Conservation (phyloP, 2,888 invertebrate species). For the Drosophila kambysellisi region DNA sequence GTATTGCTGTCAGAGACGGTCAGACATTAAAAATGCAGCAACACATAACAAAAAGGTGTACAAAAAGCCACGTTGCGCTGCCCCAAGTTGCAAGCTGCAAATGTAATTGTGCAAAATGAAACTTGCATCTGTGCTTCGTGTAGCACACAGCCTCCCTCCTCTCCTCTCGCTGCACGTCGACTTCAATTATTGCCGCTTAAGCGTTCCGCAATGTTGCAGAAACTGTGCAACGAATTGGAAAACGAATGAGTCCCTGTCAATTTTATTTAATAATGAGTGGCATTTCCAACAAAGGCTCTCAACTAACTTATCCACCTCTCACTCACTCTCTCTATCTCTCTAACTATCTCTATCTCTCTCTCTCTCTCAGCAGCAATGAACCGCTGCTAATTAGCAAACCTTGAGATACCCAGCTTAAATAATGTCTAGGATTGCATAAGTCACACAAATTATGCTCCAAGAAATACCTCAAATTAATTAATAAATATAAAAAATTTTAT, state of each 20-base stretch:
- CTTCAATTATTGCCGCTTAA: constrained; percentile 8
- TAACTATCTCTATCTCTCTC: background rate
- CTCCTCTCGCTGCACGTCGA: background rate
- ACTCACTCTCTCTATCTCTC: background rate
- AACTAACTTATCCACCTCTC: constrained; percentile 12
- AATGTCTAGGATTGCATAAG: background rate
- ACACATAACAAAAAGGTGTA: constrained; percentile 12
- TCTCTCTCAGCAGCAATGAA: background rate
- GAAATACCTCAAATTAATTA: background rate
- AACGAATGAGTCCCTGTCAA: constrained; percentile 62
- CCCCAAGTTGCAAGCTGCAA: constrained; percentile 19
- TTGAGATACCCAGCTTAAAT: background rate
- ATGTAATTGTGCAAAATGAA: constrained; percentile 33
- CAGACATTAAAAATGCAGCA: constrained; percentile 47
- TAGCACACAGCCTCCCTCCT: background rate
- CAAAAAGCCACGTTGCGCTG: constrained; percentile 32
- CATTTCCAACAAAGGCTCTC: constrained; percentile 42
- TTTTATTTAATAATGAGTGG: constrained; percentile 73
- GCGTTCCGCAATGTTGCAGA: constrained; percentile 22
- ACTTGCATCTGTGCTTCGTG: constrained; percentile 5
- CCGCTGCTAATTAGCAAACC: constrained; percentile 12
- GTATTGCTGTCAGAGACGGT: constrained; percentile 9
- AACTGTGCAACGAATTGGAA: constrained; percentile 35
- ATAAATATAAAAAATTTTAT: too few relatives aligned
- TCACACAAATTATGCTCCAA: background rate